These are phyloP conservation scores for Dendronephthya gigantea DNA, from an alignment of 64 coral and sea anemone genomes.

Conservation along the genomic window DNA sequence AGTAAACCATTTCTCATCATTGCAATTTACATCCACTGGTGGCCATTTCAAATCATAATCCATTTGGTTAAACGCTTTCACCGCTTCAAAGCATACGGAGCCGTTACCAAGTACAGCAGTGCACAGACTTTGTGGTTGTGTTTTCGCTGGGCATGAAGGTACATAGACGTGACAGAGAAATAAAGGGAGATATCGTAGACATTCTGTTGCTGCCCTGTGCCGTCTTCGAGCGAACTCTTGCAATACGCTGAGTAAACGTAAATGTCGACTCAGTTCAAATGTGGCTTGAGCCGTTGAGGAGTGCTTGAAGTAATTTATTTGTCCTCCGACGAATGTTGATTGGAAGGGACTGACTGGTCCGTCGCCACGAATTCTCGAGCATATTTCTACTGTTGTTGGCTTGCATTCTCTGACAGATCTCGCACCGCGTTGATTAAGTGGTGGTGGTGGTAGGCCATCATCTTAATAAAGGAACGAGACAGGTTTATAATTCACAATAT, in stretches of 20 bases:
- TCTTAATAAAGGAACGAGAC: not conserved
- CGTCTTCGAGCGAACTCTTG: not conserved
- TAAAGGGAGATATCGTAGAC: not conserved
- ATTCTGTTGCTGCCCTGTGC: not conserved
- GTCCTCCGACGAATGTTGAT: not conserved
- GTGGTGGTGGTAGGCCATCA: too few relatives aligned
- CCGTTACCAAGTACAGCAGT: not conserved
- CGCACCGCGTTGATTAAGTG: not conserved
- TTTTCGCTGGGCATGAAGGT: not conserved
- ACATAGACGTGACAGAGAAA: not conserved
- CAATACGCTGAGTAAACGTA: not conserved
- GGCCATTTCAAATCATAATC: not conserved
- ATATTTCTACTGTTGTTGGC: not conserved
- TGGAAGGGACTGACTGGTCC: not conserved
- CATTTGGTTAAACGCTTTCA: not conserved
- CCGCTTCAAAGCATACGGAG: not conserved
- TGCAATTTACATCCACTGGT: not conserved
- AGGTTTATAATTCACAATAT: too few relatives aligned
- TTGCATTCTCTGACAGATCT: not conserved
- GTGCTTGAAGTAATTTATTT: not conserved
- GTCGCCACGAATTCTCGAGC: not conserved
- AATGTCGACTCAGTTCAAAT: not conserved
- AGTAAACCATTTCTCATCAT: not conserved
- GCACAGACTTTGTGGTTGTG: not conserved
- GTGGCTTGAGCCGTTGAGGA: not conserved